Conservation (phyloP, 1,140 invertebrate species). For the Palaemon carinicauda region DNA sequence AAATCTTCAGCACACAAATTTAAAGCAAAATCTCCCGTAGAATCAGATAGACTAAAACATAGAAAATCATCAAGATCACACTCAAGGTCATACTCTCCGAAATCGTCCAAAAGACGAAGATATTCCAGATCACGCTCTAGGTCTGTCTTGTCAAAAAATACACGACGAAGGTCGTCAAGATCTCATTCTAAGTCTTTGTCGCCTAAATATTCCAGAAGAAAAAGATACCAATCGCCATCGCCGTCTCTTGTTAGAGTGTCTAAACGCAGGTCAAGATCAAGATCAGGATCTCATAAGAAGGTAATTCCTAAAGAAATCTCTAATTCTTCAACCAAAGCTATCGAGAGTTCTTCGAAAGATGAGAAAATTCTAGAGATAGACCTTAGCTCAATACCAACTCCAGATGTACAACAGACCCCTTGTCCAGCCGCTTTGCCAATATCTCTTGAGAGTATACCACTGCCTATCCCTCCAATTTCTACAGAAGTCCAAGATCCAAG, state of each 20-base stretch:
- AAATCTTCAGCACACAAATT: background rate
- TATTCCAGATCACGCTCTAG: background rate
- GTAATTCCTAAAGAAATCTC: slow-evolving; percentile 5
- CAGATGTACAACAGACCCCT: background rate
- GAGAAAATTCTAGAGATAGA: background rate
- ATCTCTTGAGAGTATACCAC: slow-evolving; percentile 28
- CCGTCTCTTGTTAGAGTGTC: background rate
- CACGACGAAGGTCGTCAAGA: too few species aligned
- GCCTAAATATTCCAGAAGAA: background rate
- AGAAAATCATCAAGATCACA: background rate
- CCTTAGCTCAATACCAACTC: background rate
- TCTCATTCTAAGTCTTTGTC: background rate
- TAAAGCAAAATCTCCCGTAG: background rate
- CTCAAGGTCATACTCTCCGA: background rate
- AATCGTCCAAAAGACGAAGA: background rate
- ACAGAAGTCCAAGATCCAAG: slow-evolving; percentile 26
- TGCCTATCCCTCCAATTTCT: background rate
- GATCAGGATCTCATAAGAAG: background rate
- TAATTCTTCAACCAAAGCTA: background rate
- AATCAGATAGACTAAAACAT: background rate
- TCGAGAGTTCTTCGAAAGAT: background rate
- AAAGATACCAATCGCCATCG: background rate
- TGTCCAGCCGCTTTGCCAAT: background rate
- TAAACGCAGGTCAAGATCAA: background rate
- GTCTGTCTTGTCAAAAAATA: background rate